These are phyloP conservation scores for Syngnathus acus DNA, from an alignment of 2,797 vertebrate species.

Conservation along the genomic window DNA sequence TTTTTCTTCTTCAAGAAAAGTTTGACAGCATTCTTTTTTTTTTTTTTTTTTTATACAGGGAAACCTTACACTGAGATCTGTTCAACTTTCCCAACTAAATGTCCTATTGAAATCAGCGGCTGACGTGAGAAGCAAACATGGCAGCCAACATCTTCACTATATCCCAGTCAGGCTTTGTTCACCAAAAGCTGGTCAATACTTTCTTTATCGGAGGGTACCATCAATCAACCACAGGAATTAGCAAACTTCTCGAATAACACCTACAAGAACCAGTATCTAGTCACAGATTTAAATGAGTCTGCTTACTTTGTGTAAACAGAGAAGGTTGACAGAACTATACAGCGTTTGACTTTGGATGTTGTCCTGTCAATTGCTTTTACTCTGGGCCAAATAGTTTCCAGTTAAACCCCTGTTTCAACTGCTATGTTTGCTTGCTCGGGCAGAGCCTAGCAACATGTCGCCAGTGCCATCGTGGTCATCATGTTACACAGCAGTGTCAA, in stretches of 20 bases:
- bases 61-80: not conserved
- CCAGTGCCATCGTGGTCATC: constrained; percentile 44
- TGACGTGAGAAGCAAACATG: not conserved
- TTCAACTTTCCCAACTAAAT: not conserved
- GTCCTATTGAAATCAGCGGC: not conserved
- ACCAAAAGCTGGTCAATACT: not conserved
- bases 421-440: constrained; percentile 48
- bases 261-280: not conserved
- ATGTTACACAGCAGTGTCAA: constrained; percentile 58
- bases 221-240: not conserved
- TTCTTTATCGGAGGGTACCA: not conserved
- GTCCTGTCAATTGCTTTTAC: constrained; percentile 32
- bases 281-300: not conserved
- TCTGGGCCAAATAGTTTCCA: constrained; percentile 37
- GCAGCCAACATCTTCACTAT: not conserved
- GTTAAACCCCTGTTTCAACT: constrained; percentile 41
- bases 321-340: not conserved
- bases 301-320: not conserved
- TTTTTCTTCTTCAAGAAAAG: no score
- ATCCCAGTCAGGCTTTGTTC: not conserved
- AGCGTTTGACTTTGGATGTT: not conserved
- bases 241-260: not conserved
- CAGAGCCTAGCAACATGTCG: constrained; percentile 58
- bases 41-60: not conserved
- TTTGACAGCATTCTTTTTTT: no score